These are phyloP conservation scores for Lucinisca nassula DNA, from an alignment of 2,888 invertebrate species.

Conservation along the genomic window DNA sequence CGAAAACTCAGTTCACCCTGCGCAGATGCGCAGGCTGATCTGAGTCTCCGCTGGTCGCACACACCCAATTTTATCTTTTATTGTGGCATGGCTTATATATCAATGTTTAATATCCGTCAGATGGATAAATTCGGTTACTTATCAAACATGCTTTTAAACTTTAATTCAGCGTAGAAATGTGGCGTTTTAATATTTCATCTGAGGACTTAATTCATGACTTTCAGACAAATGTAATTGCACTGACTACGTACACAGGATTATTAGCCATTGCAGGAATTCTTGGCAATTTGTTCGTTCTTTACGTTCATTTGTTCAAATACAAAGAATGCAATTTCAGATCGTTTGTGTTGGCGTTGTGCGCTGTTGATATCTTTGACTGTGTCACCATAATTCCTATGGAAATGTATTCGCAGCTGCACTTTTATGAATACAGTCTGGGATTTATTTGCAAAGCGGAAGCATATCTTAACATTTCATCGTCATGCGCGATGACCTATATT, in stretches of 20 bases:
- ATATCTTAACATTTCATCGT: not conserved
- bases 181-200: not conserved
- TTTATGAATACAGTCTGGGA: not conserved
- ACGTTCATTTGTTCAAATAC: constrained; percentile 14
- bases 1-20: no score
- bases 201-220: not conserved
- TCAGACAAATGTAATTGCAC: not conserved
- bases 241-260: not conserved
- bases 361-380: not conserved
- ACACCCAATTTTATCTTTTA: no score
- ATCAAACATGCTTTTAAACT: no score
- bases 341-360: not conserved
- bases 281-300: not conserved
- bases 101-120: no score
- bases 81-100: no score
- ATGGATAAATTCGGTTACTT: no score
- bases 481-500: constrained; percentile 5
- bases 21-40: no score
- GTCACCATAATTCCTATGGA: constrained; percentile 1
- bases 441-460: constrained; percentile 4
- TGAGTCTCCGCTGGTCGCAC: no score
- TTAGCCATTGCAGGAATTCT: not conserved
- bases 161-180: no score
- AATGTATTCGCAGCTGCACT: not conserved
- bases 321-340: constrained; percentile 12